Percentiles rank a stretch among this genome's conserved stretches.
Evolutionary conservation across 2,113 vertebrate genomes (phyloP).

Genomic region (Sclerurus mexicanus): DNA sequence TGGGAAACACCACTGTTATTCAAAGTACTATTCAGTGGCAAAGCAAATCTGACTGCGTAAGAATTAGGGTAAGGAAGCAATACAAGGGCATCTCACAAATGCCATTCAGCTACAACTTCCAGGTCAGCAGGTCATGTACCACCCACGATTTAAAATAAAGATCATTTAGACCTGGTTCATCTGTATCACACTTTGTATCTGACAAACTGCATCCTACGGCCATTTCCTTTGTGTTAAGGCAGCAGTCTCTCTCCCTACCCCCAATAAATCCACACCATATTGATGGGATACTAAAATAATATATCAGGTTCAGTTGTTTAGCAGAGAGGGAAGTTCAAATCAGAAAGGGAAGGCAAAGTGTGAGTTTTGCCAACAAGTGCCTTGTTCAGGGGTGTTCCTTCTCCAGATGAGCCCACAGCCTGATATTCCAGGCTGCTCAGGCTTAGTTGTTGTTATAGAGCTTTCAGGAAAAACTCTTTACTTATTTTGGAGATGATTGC

Average conservation of each 20-base stretch:
- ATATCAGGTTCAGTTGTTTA: fast-evolving
- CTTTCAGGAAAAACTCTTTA: not conserved
- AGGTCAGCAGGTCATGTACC: not conserved
- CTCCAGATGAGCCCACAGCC: not conserved
- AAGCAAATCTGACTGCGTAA: not conserved
- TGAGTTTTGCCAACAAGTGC: not conserved
- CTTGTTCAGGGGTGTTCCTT: not conserved
- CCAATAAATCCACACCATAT: not conserved
- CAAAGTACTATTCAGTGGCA: not conserved
- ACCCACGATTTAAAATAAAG: not conserved
- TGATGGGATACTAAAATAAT: not conserved
- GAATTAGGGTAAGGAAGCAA: not conserved
- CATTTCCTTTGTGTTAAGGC: not conserved
- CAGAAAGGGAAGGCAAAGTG: not conserved
- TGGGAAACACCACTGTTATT: not conserved
- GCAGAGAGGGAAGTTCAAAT: not conserved
- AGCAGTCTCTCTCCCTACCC: not conserved
- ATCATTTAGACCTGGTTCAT: not conserved
- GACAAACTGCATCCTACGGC: not conserved
- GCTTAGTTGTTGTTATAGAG: not conserved
- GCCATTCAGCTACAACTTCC: not conserved
- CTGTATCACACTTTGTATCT: not conserved
- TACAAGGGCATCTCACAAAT: not conserved
- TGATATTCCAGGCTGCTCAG: not conserved
- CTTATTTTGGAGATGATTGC: not conserved